Conservation (phyloP, 2,113 vertebrate species). For the Oreotrochilus melanogaster region DNA sequence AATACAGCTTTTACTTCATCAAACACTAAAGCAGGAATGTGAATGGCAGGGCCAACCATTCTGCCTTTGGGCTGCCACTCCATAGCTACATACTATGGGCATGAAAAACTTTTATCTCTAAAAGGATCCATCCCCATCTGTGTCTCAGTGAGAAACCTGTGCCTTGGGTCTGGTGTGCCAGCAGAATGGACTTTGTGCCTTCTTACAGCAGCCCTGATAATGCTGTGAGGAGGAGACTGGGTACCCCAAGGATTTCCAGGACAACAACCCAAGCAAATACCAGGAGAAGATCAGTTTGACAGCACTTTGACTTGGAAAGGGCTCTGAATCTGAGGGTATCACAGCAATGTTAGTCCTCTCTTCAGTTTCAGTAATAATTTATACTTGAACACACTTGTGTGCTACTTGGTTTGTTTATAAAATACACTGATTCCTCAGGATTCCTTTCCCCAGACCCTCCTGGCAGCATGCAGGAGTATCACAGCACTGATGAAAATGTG, state of each 20-base stretch:
- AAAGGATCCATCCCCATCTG: background rate
- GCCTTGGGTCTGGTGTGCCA: background rate
- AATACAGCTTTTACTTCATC: background rate
- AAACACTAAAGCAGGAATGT: background rate
- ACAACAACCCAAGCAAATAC: background rate
- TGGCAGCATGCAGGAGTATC: background rate
- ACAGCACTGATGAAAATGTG: background rate
- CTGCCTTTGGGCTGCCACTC: background rate
- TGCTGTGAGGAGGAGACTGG: rapidly evolving
- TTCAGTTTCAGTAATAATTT: background rate
- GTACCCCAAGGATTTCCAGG: background rate
- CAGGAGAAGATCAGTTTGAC: background rate
- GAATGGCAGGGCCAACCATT: background rate
- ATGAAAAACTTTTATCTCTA: background rate
- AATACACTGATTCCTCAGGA: rapidly evolving
- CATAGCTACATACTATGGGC: background rate
- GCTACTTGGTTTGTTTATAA: background rate
- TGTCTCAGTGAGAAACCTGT: background rate
- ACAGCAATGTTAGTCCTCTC: background rate
- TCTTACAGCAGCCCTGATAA: background rate
- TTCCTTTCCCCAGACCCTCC: background rate
- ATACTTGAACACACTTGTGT: background rate
- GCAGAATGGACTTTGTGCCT: rapidly evolving
- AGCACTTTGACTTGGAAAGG: background rate
- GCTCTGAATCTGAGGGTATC: background rate